These are phyloP conservation scores for Toxotes chatareus DNA, from an alignment of 2,113 vertebrate species.

Conservation along the genomic window DNA sequence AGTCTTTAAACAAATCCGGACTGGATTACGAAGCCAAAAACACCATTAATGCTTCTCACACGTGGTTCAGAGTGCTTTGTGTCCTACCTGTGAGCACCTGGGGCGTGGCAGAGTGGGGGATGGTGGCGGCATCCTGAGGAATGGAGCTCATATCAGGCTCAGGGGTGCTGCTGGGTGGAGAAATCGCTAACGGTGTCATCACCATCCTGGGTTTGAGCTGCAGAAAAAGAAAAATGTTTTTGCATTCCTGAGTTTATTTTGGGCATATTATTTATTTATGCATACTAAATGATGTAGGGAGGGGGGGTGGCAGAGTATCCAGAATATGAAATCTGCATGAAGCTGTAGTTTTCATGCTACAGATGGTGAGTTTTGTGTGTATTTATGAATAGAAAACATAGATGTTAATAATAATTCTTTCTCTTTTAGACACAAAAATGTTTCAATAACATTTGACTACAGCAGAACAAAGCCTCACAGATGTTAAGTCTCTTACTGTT, in stretches of 20 bases:
- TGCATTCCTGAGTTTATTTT: slow-evolving; percentile 16
- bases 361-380: background rate
- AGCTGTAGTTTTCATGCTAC: background rate
- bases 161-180: slow-evolving; percentile 91
- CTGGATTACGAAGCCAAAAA: background rate
- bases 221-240: slow-evolving; percentile 6
- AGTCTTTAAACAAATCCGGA: background rate
- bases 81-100: slow-evolving; percentile 92
- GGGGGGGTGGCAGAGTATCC: background rate
- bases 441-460: slow-evolving; percentile 4
- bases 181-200: slow-evolving; percentile 94
- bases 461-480: slow-evolving; percentile 40
- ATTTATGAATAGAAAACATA: background rate
- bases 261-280: slow-evolving; percentile 7
- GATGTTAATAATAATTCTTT: background rate
- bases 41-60: background rate
- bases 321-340: background rate
- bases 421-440: background rate
- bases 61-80: background rate
- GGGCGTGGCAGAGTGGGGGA: slow-evolving; percentile 89
- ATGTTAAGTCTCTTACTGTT: slow-evolving; percentile 41
- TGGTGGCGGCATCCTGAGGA: slow-evolving; percentile 93
- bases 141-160: slow-evolving; percentile 95
- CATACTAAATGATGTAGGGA: background rate
- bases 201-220: slow-evolving; percentile 93